Percentiles rank a stretch among this genome's conserved stretches.
These are phyloP conservation scores for Dicycla oo DNA, from an alignment of 2,888 invertebrate genomes.

Conservation along the genomic window DNA sequence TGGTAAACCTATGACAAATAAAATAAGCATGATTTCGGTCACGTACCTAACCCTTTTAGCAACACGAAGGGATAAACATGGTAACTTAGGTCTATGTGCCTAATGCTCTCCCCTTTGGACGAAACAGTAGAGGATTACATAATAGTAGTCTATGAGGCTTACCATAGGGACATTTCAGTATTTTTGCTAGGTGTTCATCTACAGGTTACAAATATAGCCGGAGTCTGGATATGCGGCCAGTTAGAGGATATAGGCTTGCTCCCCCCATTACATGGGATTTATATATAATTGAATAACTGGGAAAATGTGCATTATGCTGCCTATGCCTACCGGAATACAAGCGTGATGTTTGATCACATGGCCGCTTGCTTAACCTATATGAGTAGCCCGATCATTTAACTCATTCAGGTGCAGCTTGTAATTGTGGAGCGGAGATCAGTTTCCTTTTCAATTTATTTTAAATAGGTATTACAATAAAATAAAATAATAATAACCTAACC, in stretches of 20 bases:
- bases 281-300: not conserved
- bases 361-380: not conserved
- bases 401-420: not conserved
- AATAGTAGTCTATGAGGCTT: too few relatives aligned
- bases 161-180: not conserved
- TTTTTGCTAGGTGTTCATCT: not conserved
- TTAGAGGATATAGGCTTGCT: not conserved
- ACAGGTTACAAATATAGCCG: not conserved
- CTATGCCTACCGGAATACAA: not conserved
- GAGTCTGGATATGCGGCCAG: not conserved
- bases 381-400: not conserved
- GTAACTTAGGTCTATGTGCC: not conserved
- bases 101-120: too few relatives aligned
- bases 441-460: not conserved
- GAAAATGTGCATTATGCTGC: not conserved
- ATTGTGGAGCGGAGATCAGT: not conserved
- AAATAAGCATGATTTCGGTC: slow-evolving; percentile 18
- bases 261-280: not conserved
- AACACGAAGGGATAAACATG: not conserved
- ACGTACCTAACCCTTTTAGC: too few relatives aligned
- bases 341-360: not conserved
- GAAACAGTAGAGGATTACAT: not conserved
- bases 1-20: slow-evolving; percentile 76
- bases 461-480: not conserved
- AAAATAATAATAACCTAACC: too few relatives aligned